Evolutionary conservation across 2,797 vertebrate species (phyloP), one percentile per base, ranked within the genome.

Genomic region (Thunnus albacares): DNA sequence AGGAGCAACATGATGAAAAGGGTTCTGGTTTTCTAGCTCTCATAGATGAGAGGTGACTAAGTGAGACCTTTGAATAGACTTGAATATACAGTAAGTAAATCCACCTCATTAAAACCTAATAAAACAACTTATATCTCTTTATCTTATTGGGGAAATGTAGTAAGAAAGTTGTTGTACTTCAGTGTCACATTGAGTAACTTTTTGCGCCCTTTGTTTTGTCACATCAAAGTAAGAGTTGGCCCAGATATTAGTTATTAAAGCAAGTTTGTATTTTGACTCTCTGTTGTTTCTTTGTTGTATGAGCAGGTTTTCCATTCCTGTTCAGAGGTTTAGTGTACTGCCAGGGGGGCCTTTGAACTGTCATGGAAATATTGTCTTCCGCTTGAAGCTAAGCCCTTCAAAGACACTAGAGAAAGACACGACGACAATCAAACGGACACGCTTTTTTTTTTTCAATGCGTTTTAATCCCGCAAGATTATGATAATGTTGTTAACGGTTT

Each of bases 381-480:
- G 12, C 22, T 68, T 66, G 10, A 66, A 35, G 60, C 13, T 47
- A 73, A 81, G 33, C 28, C 62, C 56, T 65, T 83, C 70, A 81
- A 67, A 85, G 77, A 78, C 53, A 14, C 24, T 58, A 24, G 9
- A 38, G 67, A 80, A 67, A 85, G 77, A 43, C 45, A 41, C 20
- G 28, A 49, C 14, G 45, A 56, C 13, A 71, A 38, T 71, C 60
- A 80, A 61, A 75, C 0, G 1, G 49, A 61, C 59, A 51, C 0
- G 4, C 49, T 65, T 68, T 75, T 24, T 24, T 24, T 24, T 24
- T 66, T 26, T 33, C 55, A 53, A 12, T 12, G 28, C 53, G 74
- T 74, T 71, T 24, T 24, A 66, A 85, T 78, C 76, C 24, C 5
- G 10, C n/a, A 53, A 49, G 58, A 82, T 78, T 56, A 83, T 68